Base-by-base conservation (phyloP, 35 echinoderm and acorn worm species). In the Patiria miniata region DNA sequence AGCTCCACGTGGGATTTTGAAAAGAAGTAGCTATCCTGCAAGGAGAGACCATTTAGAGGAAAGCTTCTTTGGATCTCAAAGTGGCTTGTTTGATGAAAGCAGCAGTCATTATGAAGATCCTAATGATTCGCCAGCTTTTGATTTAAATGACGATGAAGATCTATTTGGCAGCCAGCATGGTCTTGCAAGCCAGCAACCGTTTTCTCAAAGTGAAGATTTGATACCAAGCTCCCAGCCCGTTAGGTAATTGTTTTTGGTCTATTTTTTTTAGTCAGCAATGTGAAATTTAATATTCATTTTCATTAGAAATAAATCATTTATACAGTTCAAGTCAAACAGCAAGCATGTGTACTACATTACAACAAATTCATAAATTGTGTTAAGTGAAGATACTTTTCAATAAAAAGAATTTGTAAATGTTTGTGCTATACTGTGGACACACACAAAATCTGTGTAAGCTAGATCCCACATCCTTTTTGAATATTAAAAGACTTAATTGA, bases 11-110 rank as follows among this genome's bases (percentile, higher is more conserved):
- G 65, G 65, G 26, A 73, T 73, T 73, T 73, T 73, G 26, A 73
- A 73, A 73, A 26, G 65, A 30, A 73, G 12, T 10, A 18, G 9
- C 26, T 23, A 73, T 10, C 14, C 65, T 28, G 29, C 29, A 18
- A 73, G 26, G 14, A 34, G 34, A 30, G n/a, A 26, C 34, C 34
- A 14, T 10, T 10, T 32, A 32, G 65, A 73, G 65, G 65, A 73
- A 18, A 73, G 34, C 34, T 32, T 73, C 29, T 73, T 73, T 73
- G 65, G 65, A 73, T 73, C 65, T 26, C 65, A 73, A 30, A 73
- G 65, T 73, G 12, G 42, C 12, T 47, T 73, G 26, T 73, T 73
- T 73, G 65, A 73, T 32, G 26, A 12, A 47, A 47, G 12, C 42
- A 47, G 42, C 42, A 47, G 42, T 12, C 42, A 47, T 4, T 47